phyloP scores from a whole-genome alignment of 92 coral and sea anemone species.

The Anthopleura xanthogrammica region DNA sequence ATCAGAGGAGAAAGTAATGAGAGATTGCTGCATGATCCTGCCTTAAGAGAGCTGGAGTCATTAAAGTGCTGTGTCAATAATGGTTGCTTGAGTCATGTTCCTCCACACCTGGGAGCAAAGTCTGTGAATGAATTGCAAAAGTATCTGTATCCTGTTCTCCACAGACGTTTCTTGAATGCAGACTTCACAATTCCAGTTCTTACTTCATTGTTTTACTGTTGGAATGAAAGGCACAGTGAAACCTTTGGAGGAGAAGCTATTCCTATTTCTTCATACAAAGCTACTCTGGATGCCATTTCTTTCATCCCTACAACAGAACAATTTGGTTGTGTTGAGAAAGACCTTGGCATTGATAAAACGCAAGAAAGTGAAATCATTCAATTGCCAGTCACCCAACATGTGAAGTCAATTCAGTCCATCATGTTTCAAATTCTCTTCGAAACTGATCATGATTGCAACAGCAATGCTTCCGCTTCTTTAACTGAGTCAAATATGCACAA shows the following conservation, averaged over 20 bases:
- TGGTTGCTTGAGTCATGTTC: constrained; percentile 60
- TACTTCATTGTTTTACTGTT: constrained; percentile 54
- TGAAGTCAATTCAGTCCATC: not conserved
- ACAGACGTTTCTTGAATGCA: constrained; percentile 57
- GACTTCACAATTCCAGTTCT: constrained; percentile 61
- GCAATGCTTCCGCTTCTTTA: not conserved
- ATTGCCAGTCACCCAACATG: not conserved
- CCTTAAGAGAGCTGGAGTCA: constrained; percentile 48
- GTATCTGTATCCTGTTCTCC: constrained; percentile 54
- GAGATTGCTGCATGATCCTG: constrained; percentile 60
- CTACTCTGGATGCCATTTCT: constrained; percentile 46
- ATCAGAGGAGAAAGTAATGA: constrained; percentile 47
- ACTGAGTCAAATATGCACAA: not conserved
- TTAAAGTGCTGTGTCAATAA: constrained; percentile 33
- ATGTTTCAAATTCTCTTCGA: constrained; percentile 16
- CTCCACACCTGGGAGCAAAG: constrained; percentile 48
- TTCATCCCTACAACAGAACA: constrained; percentile 51
- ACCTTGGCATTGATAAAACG: not conserved
- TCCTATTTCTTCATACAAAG: constrained; percentile 57
- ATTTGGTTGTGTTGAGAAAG: constrained; percentile 41
- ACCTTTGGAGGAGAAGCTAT: constrained; percentile 33
- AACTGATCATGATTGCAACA: constrained; percentile 1
- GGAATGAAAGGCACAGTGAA: constrained; percentile 62
- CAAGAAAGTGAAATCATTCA: constrained; percentile 10
- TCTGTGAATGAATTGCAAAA: constrained; percentile 42